Evolutionary conservation across 2,797 vertebrate genomes (phyloP).

Genomic region (Corythornis leucogaster): DNA sequence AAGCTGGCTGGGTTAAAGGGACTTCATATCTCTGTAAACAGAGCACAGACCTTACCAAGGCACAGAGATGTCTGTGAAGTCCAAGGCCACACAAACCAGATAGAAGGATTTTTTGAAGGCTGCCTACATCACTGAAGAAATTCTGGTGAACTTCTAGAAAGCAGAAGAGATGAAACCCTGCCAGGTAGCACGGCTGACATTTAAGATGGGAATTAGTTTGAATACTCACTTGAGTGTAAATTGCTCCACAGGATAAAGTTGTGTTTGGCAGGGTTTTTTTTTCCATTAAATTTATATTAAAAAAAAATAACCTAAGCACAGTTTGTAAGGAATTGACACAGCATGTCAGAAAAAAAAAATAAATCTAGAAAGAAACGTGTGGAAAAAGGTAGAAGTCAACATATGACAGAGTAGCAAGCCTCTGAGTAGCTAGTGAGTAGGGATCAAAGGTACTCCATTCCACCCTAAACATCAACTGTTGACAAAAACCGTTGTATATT

Average conservation of each 20-base stretch:
- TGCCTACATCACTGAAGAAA: background rate
- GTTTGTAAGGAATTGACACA: background rate
- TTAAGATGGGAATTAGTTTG: background rate
- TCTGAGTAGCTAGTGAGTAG: background rate
- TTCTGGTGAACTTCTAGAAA: slow-evolving; percentile 13
- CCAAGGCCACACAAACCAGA: slow-evolving; percentile 44
- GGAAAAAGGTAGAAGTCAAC: background rate
- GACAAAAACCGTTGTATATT: background rate
- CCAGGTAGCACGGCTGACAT: background rate
- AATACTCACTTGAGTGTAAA: slow-evolving; percentile 7
- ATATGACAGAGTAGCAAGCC: background rate
- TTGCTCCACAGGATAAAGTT: background rate
- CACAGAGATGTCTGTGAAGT: slow-evolving; percentile 46
- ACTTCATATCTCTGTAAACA: slow-evolving; percentile 57
- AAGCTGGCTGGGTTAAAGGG: slow-evolving; percentile 60
- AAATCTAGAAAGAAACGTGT: background rate
- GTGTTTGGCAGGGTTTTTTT: background rate
- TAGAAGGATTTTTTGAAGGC: slow-evolving; percentile 49
- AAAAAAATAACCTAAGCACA: background rate
- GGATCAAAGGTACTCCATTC: slow-evolving; percentile 17
- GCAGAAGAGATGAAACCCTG: background rate
- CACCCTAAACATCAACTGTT: background rate
- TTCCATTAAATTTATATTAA: background rate
- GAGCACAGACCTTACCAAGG: slow-evolving; percentile 26
- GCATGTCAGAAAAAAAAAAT: background rate